Percentiles rank a stretch among this genome's conserved stretches.
These are phyloP conservation scores for Aratinga solstitialis DNA, from an alignment of 2,797 vertebrate species.

Conservation along the genomic window DNA sequence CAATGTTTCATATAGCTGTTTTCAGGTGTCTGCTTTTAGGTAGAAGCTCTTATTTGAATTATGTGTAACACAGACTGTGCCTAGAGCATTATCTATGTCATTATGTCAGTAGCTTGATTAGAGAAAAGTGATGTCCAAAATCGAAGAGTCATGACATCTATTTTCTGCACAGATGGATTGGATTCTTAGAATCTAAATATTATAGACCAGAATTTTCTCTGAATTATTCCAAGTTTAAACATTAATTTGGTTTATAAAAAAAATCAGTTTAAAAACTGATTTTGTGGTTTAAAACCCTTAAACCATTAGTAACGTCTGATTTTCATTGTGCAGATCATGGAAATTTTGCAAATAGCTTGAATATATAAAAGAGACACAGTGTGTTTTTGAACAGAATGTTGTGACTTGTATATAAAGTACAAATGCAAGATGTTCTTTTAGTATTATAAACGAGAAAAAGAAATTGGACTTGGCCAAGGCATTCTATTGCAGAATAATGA, in stretches of 20 bases:
- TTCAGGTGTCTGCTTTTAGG: slow-evolving; percentile 49
- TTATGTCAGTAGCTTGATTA: background rate
- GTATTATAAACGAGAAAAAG: slow-evolving; percentile 60
- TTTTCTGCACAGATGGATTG: background rate
- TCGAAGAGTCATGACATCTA: background rate
- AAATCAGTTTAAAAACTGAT: background rate
- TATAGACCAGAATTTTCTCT: background rate
- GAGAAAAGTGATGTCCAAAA: background rate
- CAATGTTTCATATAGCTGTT: slow-evolving; percentile 39
- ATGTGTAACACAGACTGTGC: slow-evolving; percentile 28
- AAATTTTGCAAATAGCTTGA: slow-evolving; percentile 20
- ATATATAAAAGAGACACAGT: background rate
- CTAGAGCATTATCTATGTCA: background rate
- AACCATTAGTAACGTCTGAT: background rate
- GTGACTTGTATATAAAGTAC: slow-evolving; percentile 51
- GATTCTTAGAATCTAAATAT: background rate
- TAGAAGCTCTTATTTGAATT: slow-evolving; percentile 53
- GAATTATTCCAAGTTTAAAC: background rate
- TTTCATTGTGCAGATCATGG: slow-evolving; percentile 8
- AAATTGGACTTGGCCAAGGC: slow-evolving; percentile 59
- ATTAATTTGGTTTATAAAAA: background rate
- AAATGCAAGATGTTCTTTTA: slow-evolving; percentile 52
- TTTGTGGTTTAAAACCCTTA: background rate
- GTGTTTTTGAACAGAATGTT: slow-evolving; percentile 32
- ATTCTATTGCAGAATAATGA: slow-evolving; percentile 62